phyloP scores from a whole-genome alignment of 2,797 vertebrate species.

The Melanotaenia pygmaea region DNA sequence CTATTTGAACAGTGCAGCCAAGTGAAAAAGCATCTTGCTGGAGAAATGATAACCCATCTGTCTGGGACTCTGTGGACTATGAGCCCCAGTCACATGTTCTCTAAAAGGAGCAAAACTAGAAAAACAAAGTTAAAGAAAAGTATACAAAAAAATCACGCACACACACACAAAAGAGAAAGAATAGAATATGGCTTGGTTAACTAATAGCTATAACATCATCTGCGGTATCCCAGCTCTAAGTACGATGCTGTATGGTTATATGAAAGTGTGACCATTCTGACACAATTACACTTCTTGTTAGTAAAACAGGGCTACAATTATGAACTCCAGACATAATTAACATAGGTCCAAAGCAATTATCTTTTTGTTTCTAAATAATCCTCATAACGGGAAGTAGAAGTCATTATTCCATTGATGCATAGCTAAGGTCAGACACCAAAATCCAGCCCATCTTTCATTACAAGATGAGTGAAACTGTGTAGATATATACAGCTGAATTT shows the following conservation, averaged over 20 bases:
- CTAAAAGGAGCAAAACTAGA: too few species aligned
- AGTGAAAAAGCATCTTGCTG: constrained; percentile 22
- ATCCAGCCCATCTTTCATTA: neutral
- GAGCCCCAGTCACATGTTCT: too few species aligned
- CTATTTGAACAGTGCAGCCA: neutral
- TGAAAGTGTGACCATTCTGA: neutral
- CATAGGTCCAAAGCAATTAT: neutral
- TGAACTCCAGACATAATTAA: neutral
- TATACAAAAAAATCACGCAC: too few species aligned
- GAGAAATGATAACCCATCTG: constrained; percentile 31
- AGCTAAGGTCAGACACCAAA: neutral
- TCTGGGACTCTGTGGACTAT: neutral
- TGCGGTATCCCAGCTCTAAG: too few species aligned
- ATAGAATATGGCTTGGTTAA: too few species aligned
- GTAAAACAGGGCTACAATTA: neutral
- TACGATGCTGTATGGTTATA: too few species aligned
- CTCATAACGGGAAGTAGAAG: neutral
- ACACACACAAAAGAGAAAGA: too few species aligned
- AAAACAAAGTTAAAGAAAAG: too few species aligned
- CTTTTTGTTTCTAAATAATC: neutral
- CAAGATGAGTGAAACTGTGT: neutral
- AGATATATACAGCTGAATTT: neutral
- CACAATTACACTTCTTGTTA: neutral
- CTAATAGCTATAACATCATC: too few species aligned
- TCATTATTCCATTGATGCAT: neutral